Percentiles rank a stretch among this genome's conserved stretches.
Evolutionary conservation across 2,113 vertebrate species (phyloP).

Genomic region (Elaphurus davidianus): DNA sequence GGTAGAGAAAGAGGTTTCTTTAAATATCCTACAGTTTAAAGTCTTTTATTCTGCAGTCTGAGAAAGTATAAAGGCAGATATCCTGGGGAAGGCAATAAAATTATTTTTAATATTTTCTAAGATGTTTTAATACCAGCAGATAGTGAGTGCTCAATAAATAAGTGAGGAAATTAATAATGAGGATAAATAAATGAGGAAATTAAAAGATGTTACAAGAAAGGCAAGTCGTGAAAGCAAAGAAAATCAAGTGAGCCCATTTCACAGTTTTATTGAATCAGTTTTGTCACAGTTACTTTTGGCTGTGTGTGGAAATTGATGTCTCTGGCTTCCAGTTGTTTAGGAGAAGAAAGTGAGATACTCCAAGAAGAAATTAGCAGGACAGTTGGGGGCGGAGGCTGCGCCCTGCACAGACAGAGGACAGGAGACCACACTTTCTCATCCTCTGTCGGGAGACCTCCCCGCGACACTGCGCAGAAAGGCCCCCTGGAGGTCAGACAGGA

Average conservation of each 20-base stretch:
- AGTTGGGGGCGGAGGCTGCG: not conserved
- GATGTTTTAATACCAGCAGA: not conserved
- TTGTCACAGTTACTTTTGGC: not conserved
- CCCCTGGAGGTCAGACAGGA: not conserved
- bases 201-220: not conserved
- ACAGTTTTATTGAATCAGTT: not conserved
- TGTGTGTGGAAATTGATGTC: not conserved
- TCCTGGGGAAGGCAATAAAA: not conserved
- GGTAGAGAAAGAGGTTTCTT: not conserved
- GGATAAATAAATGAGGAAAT: not conserved
- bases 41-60: not conserved
- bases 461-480: rapidly evolving
- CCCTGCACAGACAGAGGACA: not conserved
- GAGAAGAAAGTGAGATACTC: not conserved
- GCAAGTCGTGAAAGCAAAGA: not conserved
- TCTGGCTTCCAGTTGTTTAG: not conserved
- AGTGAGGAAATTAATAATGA: not conserved
- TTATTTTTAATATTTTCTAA: not conserved
- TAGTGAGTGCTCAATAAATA: not conserved
- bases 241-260: not conserved
- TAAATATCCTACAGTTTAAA: not conserved
- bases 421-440: not conserved
- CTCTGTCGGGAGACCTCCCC: not conserved
- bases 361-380: not conserved
- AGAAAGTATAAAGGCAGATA: not conserved